Evolutionary conservation across 2,888 invertebrate species (phyloP).

Genomic region (Invenusta paracnida): DNA sequence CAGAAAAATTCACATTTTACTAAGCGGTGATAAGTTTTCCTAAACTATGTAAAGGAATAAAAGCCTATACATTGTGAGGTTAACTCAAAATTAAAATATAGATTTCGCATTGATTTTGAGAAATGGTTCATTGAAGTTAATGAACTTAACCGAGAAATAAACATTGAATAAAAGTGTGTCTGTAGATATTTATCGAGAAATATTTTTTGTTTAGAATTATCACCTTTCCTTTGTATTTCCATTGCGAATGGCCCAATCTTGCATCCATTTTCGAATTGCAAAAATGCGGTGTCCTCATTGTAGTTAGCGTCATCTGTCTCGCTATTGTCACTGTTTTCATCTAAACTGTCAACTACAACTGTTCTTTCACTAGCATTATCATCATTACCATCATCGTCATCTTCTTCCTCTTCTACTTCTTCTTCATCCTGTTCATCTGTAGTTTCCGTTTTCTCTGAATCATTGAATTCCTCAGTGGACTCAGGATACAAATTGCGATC

Average conservation of each 20-base stretch:
- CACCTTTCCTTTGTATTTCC: slow-evolving; percentile 50
- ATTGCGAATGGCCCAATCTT: slow-evolving; percentile 52
- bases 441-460: background rate
- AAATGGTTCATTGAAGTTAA: too few relatives aligned
- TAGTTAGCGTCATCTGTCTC: slow-evolving; percentile 47
- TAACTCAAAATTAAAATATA: too few relatives aligned
- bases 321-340: slow-evolving; percentile 50
- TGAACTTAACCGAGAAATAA: too few relatives aligned
- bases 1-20: too few relatives aligned
- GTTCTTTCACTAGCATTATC: too few relatives aligned
- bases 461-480: background rate
- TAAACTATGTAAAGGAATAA: too few relatives aligned
- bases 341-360: slow-evolving; percentile 36
- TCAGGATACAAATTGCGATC: background rate
- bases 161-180: too few relatives aligned
- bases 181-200: background rate
- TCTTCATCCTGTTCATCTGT: background rate
- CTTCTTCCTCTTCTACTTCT: slow-evolving; percentile 39
- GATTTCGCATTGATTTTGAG: too few relatives aligned
- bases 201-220: background rate
- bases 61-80: too few relatives aligned
- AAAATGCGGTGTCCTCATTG: slow-evolving; percentile 52
- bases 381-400: slow-evolving; percentile 50
- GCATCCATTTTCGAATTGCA: slow-evolving; percentile 51
- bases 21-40: too few relatives aligned